Evolutionary conservation across 1,140 invertebrate species (phyloP).

Genomic region (Ericerus pela): DNA sequence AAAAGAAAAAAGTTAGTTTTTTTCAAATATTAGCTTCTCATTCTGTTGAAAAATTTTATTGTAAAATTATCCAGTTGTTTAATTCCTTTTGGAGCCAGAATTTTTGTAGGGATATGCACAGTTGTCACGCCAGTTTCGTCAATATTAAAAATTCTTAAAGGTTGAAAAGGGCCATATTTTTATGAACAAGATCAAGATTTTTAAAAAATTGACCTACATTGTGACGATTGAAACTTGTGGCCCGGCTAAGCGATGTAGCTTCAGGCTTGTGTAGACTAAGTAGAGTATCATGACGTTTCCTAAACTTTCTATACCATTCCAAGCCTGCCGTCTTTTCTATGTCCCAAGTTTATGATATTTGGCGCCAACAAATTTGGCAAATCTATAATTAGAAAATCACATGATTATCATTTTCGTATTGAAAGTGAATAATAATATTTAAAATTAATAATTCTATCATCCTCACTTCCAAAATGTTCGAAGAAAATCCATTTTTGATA

Average conservation of each 20-base stretch:
- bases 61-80: slow-evolving; percentile 33
- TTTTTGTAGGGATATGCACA: slow-evolving; percentile 26
- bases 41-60: no score
- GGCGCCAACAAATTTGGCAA: no score
- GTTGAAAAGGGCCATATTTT: slow-evolving; percentile 19
- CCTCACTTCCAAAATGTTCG: no score
- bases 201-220: slow-evolving; percentile 26
- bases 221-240: slow-evolving; percentile 26
- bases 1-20: no score
- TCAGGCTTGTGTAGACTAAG: slow-evolving; percentile 28
- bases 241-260: slow-evolving; percentile 29
- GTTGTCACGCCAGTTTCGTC: slow-evolving; percentile 32
- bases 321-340: slow-evolving; percentile 25
- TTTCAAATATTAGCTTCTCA: no score
- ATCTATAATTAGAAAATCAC: no score
- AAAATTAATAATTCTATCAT: no score
- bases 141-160: slow-evolving; percentile 29
- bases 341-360: slow-evolving; percentile 26
- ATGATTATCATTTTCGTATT: no score
- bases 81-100: slow-evolving; percentile 27
- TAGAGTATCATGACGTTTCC: slow-evolving; percentile 27
- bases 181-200: slow-evolving; percentile 17
- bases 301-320: slow-evolving; percentile 27
- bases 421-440: no score
- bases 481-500: no score